A percentile compares a stretch with the other conserved stretches of the same genome.
These are phyloP conservation scores for Danio tinwini DNA, from an alignment of 2,797 vertebrate species.

Conservation along the genomic window DNA sequence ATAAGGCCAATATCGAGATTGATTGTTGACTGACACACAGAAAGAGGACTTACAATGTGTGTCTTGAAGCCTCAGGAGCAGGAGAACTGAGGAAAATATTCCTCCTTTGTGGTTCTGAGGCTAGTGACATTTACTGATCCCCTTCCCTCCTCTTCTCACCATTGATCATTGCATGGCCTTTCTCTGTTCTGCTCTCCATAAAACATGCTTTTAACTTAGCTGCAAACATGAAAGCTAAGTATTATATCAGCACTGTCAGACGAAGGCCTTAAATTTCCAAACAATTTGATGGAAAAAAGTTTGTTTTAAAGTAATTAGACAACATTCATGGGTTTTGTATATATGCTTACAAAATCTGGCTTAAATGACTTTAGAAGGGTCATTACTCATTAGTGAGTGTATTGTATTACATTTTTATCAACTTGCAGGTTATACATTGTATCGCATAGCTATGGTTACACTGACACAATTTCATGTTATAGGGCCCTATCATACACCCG, in stretches of 20 bases:
- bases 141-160: background rate
- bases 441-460: no score
- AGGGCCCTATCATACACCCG: no score
- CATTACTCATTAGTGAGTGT: no score
- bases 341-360: no score
- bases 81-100: constrained; percentile 16
- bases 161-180: background rate
- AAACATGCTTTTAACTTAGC: background rate
- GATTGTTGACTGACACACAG: constrained; percentile 10
- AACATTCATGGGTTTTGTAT: no score
- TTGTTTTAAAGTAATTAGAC: no score
- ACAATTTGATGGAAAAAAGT: no score
- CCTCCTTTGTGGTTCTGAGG: constrained; percentile 8
- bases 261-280: no score
- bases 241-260: background rate
- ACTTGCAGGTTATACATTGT: no score
- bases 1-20: constrained; percentile 26
- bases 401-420: no score
- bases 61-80: background rate
- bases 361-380: no score
- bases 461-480: no score
- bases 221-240: background rate
- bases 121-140: constrained; percentile 6
- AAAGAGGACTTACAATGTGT: constrained; percentile 7
- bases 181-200: background rate